Conservation (phyloP, 1,140 invertebrate species). For the Bilobella aurantiaca region DNA sequence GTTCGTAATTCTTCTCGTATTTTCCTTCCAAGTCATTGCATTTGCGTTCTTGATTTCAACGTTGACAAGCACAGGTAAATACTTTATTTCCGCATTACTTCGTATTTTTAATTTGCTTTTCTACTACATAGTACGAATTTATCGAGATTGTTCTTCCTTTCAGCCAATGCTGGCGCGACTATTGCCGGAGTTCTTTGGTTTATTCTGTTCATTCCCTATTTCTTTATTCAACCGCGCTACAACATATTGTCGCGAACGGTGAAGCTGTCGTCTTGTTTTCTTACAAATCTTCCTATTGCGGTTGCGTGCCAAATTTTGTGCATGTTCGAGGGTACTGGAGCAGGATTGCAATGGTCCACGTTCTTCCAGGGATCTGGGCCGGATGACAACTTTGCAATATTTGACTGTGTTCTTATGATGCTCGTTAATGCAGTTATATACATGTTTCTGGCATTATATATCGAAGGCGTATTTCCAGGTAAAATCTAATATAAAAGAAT, state of each 20-base stretch:
- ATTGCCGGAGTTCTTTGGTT: conserved; percentile 60
- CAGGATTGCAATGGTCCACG: conserved; percentile 64
- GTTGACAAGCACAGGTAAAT: conserved; percentile 55
- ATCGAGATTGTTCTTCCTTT: conserved; percentile 1
- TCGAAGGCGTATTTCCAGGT: conserved; percentile 44
- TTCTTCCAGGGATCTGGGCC: conserved; percentile 54
- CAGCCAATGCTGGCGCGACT: conserved; percentile 59
- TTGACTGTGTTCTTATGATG: conserved; percentile 55
- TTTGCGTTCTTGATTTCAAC: conserved; percentile 59
- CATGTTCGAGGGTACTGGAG: conserved; percentile 50
- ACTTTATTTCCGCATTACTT: background rate
- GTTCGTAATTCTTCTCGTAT: conserved; percentile 50
- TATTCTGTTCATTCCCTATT: conserved; percentile 57
- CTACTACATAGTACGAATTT: too few species aligned
- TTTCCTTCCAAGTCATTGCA: conserved; percentile 49
- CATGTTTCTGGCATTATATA: conserved; percentile 52
- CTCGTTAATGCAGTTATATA: conserved; percentile 54
- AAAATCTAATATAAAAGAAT: background rate
- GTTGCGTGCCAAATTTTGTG: conserved; percentile 59
- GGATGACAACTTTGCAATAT: conserved; percentile 60
- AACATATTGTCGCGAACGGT: conserved; percentile 42
- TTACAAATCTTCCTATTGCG: conserved; percentile 63
- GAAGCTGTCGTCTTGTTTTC: conserved; percentile 52
- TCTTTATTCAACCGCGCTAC: conserved; percentile 55
- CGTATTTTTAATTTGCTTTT: too few species aligned